Percentiles rank a stretch among this genome's conserved stretches.
Conservation (phyloP, 2,888 invertebrate genomes). For the Drosophila borborema region DNA sequence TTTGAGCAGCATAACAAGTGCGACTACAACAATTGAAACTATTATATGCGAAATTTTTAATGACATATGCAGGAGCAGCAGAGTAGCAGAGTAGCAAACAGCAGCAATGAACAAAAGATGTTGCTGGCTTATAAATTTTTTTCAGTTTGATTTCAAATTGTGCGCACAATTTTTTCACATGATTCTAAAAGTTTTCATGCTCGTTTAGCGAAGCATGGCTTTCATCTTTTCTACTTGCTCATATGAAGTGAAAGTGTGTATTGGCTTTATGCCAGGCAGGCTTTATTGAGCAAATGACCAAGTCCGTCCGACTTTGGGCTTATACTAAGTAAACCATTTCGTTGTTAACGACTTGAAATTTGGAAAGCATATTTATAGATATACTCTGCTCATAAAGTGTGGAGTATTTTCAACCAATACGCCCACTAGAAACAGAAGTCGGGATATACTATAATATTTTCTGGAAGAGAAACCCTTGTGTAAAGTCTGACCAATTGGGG, state of each 20-base stretch:
- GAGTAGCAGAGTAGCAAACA: background rate
- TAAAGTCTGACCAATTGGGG: no score
- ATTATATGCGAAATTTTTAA: constrained; percentile 60
- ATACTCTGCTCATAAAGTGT: no score
- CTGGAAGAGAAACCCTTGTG: no score
- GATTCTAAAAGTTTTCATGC: background rate
- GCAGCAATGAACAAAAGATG: constrained; percentile 16
- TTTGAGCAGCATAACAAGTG: constrained; percentile 6
- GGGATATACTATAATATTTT: no score
- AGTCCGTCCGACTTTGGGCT: no score
- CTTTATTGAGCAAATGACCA: no score
- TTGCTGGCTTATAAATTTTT: constrained; percentile 8
- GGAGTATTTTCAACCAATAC: no score
- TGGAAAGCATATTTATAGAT: no score
- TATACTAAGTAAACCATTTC: no score
- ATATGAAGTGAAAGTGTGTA: background rate
- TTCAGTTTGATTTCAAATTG: constrained; percentile 8
- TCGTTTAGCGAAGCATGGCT: background rate
- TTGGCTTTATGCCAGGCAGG: background rate
- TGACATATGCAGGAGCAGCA: constrained; percentile 7
- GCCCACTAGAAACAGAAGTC: no score
- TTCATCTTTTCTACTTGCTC: no score
- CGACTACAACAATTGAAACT: constrained; percentile 55
- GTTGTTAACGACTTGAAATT: no score
- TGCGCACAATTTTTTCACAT: background rate